Percentiles rank a stretch among this genome's conserved stretches.
phyloP scores from a whole-genome alignment of 2,113 vertebrate genomes.

The Collichthys lucidus region DNA sequence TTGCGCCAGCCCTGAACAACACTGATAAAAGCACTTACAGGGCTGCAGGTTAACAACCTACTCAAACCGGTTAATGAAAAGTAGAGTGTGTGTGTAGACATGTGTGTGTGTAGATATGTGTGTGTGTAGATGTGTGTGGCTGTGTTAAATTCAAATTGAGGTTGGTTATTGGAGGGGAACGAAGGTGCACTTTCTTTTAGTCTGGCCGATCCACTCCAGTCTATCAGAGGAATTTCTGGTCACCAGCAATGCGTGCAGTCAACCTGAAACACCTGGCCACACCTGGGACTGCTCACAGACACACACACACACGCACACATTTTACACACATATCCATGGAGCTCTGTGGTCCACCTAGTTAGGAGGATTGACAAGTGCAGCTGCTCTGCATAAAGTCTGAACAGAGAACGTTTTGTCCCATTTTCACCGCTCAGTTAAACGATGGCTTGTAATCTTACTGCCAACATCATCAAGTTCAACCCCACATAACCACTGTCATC shows the following conservation, averaged over 20 bases:
- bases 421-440: conserved; percentile 58
- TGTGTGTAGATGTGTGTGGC: neutral
- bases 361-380: conserved; percentile 55
- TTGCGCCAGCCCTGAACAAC: conserved; percentile 26
- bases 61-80: conserved; percentile 13
- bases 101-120: neutral
- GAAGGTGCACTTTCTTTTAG: conserved; percentile 44
- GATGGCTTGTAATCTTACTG: conserved; percentile 52
- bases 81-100: neutral
- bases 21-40: conserved; percentile 34
- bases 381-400: conserved; percentile 41
- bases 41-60: conserved; percentile 32
- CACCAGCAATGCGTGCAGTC: conserved; percentile 52
- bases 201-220: conserved; percentile 69
- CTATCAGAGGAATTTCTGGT: conserved; percentile 78
- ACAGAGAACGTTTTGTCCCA: conserved; percentile 64
- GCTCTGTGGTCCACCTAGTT: conserved; percentile 36
- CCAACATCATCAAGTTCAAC: conserved; percentile 40
- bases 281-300: conserved; percentile 54
- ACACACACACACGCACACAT: conserved; percentile 11
- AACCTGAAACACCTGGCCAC: conserved; percentile 75
- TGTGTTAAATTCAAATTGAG: conserved; percentile 13
- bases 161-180: conserved; percentile 49
- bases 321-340: conserved; percentile 7
- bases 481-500: conserved; percentile 46